Evolutionary conservation across 2,797 vertebrate species (phyloP), one percentile per base, ranked within the genome.

Genomic region (Pseudomugil tenellus): DNA sequence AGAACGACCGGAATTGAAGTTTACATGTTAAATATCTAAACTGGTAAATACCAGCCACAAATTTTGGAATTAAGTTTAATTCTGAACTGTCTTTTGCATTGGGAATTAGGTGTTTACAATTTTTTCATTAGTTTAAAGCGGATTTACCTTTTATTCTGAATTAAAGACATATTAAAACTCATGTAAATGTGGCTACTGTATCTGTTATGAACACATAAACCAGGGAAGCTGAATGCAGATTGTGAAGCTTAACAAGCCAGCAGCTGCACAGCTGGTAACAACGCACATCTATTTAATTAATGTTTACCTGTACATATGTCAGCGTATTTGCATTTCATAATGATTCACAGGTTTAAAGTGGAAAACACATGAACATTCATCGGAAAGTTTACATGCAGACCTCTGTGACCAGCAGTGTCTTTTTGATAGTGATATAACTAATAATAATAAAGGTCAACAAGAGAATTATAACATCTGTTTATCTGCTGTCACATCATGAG

Each of bases 201-300:
- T 29, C 29, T 29, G 29, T 29, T 14, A 49, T 21, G 41, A 5
- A 70, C 34, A 59, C 17, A 60, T n/a, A 39, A 63, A 72, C 51
- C 1, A 63, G 13, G 54, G 6, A 6, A 54, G 55, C 31, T 71
- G 55, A 58, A 37, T n/a, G 16, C n/a, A 31, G 59, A 23, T 77
- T 34, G 34, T 65, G 55, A 71, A 53, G 28, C 58, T 63, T 39
- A 74, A 59, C 62, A 63, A 73, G 58, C 60, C 58, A 61, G 57
- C 58, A n/a, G 77, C 49, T 58, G 58, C 53, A 41, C 51, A 63
- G 74, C 68, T 77, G 72, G 66, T 76, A 67, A 72, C 11, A 25
- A 31, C 76, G 41, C 74, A 46, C 55, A 71, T 49, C 51, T 26
- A 52, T 65, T 68, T 76, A 83, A 90, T 88, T 81, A 85, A 52